Percentiles rank a stretch among this genome's conserved stretches.
These are phyloP conservation scores for Aphyosemion australe DNA, from an alignment of 2,113 vertebrate species.

Conservation along the genomic window DNA sequence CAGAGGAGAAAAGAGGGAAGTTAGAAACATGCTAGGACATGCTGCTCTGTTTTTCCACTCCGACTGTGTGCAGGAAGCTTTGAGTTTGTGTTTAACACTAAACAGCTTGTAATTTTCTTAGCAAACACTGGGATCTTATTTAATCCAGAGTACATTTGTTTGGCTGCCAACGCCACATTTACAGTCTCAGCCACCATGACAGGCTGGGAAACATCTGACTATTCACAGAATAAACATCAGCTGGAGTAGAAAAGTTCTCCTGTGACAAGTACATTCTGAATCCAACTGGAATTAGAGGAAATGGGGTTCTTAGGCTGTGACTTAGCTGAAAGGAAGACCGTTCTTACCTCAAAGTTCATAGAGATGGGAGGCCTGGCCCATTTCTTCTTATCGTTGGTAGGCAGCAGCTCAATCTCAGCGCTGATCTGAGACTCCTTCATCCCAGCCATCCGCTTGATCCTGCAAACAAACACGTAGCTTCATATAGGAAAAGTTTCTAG, in stretches of 20 bases:
- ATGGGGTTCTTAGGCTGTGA: no score
- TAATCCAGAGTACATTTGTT: slow-evolving; percentile 16
- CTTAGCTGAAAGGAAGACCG: no score
- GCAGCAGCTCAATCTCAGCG: slow-evolving; percentile 97
- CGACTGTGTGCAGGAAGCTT: no score
- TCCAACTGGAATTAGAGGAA: no score
- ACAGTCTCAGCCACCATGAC: no score
- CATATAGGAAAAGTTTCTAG: no score
- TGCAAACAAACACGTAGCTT: slow-evolving; percentile 50
- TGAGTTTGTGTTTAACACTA: background rate
- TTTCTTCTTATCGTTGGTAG: slow-evolving; percentile 99
- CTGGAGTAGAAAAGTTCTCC: no score
- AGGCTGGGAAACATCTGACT: no score
- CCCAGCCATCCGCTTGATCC: slow-evolving; percentile 99
- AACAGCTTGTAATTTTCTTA: slow-evolving; percentile 19
- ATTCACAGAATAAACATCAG: no score
- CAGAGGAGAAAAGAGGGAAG: background rate
- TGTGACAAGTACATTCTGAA: no score
- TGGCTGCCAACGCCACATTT: background rate
- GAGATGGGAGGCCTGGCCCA: slow-evolving; percentile 99
- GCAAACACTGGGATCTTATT: slow-evolving; percentile 1
- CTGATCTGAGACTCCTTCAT: slow-evolving; percentile 99
- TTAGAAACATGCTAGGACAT: slow-evolving; percentile 4
- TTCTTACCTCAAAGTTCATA: slow-evolving; percentile 98
- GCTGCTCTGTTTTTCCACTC: background rate